Evolutionary conservation across 2,888 invertebrate genomes (phyloP), one percentile per base, ranked within the genome.

Genomic region (Synergus gifuensis): DNA sequence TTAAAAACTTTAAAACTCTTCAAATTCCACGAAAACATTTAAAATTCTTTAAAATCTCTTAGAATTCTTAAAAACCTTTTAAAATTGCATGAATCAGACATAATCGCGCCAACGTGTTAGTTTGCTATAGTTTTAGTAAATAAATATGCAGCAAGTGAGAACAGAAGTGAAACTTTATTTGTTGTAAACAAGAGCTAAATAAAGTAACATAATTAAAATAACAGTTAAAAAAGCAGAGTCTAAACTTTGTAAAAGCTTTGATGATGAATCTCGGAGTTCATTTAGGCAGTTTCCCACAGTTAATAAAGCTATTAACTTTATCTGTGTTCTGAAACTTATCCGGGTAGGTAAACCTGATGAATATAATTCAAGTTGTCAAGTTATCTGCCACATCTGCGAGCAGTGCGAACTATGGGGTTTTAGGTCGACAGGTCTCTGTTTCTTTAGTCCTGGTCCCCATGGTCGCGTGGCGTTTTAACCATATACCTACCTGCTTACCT

Each of bases 301-400:
- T 87, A 90, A 91, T 91, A 90, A 90, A 91, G 89, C 90, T 89
- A 91, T 91, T 91, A 90, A 91, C 88, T 89, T 90, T 89, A 90
- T 91, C 90, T 89, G 80, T 16, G 69, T 78, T 76, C 77, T 76
- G 76, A 81, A 79, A 78, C 85, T 89, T 88, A 90, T 91, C 90
- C 81, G 82, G 44, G 80, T 78, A 81, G 79, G 76, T 78, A 80
- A 76, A 78, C 40, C 77, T 78, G 78, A 81, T 80, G 80, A 83
- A 82, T 80, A 77, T 77, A 67, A 77, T 79, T 78, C 60, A 64
- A 79, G 76, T 40, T 28, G 64, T 63, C 76, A 76, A 79, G 79
- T 80, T 84, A 83, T 81, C 82, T 54, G 83, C n/a, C 86, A 85
- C 88, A 89, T 87, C 88, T 86, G 86, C 85, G 83, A 83, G 78